Base-by-base conservation (phyloP, 2,113 vertebrate species). In the Perca schrenkii region DNA sequence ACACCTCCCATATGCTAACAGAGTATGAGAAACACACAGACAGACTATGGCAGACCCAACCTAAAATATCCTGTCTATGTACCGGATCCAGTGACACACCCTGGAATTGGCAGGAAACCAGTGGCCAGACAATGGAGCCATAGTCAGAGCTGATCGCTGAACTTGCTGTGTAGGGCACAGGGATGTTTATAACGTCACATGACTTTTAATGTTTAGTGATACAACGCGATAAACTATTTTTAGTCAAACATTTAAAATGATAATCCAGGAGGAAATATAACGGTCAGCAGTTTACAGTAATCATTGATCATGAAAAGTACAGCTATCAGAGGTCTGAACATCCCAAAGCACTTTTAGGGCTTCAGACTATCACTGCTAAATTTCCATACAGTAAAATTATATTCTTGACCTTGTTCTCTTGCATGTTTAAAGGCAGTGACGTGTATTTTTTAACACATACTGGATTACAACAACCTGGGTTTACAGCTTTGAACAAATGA, bases 21-120 rank as follows among this genome's bases (percentile, higher is more conserved):
- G 28, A 63, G 36, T n/a, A 21, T 13, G 13, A 60, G 50, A 83
- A 77, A 88, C 60, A 74, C 4, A 13, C 43, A 58, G 36, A 53
- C 40, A 52, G 12, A 40, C 12, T 1, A 31, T 12, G 15, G 25
- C 21, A 77, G 74, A 50, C 50, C 50, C 5, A 64, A 74, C 25
- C 40, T 83, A 78, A 83, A 64, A 88, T 71, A 89, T 90, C 88
- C 87, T 86, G 74, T 75, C 53, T 8, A 43, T 77, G n/a, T 68
- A 47, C 86, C 80, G 82, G 83, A 90, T 85, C 36, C 46, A 75
- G 67, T 8, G 81, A 68, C 92, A 91, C 88, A 46, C 91, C 91
- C 83, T 46, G 49, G 86, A 70, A n/a, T 46, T 12, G 53, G 52
- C 40, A 80, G 74, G 47, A 82, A 77, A 63, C 40, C 57, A 34